Conservation (phyloP, 2,113 vertebrate species). For the Heptranchias perlo region DNA sequence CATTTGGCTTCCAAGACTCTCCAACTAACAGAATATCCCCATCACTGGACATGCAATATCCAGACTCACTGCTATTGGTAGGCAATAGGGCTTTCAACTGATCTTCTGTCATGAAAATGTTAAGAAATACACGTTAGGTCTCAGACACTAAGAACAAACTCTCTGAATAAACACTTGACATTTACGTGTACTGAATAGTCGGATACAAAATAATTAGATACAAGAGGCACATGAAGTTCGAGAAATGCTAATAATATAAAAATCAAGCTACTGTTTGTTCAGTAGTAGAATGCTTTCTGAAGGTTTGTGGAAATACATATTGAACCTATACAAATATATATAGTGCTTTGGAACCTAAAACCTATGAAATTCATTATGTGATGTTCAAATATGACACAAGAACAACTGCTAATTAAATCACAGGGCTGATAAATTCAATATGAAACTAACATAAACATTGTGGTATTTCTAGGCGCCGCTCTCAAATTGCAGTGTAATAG, state of each 20-base stretch:
- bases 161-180: background rate
- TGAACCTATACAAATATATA: too few relatives aligned
- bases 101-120: conserved; percentile 52
- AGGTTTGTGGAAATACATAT: background rate
- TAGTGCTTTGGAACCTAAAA: background rate
- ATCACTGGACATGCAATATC: conserved; percentile 64
- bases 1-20: conserved; percentile 66
- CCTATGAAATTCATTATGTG: background rate
- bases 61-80: conserved; percentile 56
- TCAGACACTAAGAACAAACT: background rate
- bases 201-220: background rate
- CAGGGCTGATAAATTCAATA: background rate
- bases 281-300: background rate
- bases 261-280: background rate
- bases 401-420: background rate
- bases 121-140: background rate
- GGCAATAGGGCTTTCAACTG: conserved; percentile 52
- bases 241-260: background rate
- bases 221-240: background rate
- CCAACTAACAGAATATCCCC: conserved; percentile 64
- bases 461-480: background rate
- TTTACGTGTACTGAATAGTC: background rate
- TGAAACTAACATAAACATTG: background rate
- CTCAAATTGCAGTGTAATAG: background rate
- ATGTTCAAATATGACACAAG: background rate